Evolutionary conservation across 2,797 vertebrate species (phyloP).

Genomic region (Nasua narica): DNA sequence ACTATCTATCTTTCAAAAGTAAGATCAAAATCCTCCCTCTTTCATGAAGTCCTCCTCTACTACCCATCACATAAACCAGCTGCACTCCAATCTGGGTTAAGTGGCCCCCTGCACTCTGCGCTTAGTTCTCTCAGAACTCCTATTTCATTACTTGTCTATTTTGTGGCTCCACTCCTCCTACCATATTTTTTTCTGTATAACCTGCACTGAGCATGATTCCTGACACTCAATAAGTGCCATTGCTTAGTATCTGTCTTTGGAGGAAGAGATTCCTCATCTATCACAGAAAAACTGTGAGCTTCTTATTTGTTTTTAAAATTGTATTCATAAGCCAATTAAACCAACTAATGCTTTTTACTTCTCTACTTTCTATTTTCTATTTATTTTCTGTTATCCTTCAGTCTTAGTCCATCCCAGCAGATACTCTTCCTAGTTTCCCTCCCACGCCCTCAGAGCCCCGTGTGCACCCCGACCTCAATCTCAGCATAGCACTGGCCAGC

Average conservation of each 20-base stretch:
- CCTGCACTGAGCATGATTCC: background rate
- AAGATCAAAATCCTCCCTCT: background rate
- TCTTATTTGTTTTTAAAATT: constrained; percentile 49
- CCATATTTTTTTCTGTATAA: background rate
- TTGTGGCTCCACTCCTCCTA: background rate
- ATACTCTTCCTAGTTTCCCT: background rate
- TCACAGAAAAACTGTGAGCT: background rate
- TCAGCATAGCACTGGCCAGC: constrained; percentile 97
- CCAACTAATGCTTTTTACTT: background rate
- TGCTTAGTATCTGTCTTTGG: background rate
- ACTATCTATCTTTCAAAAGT: background rate
- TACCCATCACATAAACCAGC: background rate
- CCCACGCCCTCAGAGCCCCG: background rate
- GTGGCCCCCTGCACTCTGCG: background rate
- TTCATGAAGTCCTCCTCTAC: background rate
- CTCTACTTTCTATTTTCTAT: constrained; percentile 4
- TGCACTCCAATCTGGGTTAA: background rate
- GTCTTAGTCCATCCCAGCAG: background rate
- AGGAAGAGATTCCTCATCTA: background rate
- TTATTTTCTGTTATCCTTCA: constrained; percentile 40
- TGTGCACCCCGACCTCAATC: constrained; percentile 91
- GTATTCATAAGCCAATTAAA: constrained; percentile 26
- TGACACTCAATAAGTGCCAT: background rate
- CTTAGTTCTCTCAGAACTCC: background rate
- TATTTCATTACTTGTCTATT: constrained; percentile 1